phyloP scores from a whole-genome alignment of 2,888 invertebrate species.

The Nesidiocoris tenuis region DNA sequence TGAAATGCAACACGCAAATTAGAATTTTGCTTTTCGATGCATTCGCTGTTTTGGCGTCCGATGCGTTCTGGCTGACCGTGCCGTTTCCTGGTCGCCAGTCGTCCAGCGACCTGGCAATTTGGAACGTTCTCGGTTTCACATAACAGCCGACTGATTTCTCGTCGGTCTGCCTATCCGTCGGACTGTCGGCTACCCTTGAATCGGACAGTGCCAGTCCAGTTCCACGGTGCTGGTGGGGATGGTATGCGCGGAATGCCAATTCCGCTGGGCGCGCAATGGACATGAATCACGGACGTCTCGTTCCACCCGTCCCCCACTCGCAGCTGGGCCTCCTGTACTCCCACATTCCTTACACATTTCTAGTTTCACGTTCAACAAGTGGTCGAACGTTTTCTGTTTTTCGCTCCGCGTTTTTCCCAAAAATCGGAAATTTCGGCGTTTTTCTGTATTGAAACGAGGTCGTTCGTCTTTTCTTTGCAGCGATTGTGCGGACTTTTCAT shows the following conservation, averaged over 20 bases:
- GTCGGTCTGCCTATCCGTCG: background rate
- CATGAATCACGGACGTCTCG: slow-evolving; percentile 42
- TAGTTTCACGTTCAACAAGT: slow-evolving; percentile 37
- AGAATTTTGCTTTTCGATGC: too few relatives aligned
- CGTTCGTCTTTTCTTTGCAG: background rate
- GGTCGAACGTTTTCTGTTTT: slow-evolving; percentile 17
- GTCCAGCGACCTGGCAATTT: too few relatives aligned
- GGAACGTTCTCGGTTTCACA: too few relatives aligned
- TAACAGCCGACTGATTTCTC: background rate
- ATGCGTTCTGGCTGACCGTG: too few relatives aligned
- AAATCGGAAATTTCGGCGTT: background rate
- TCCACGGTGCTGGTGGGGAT: slow-evolving; percentile 19
- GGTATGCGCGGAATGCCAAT: slow-evolving; percentile 38
- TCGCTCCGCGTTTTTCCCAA: slow-evolving; percentile 5
- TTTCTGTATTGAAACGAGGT: background rate
- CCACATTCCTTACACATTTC: slow-evolving; percentile 32
- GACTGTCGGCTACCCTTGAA: background rate
- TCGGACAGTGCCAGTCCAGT: background rate
- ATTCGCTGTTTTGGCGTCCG: too few relatives aligned
- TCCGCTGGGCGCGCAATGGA: slow-evolving; percentile 36
- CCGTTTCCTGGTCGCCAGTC: too few relatives aligned
- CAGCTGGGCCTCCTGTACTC: background rate
- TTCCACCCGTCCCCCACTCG: slow-evolving; percentile 8
- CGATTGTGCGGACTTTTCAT: background rate
- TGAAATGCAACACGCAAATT: too few relatives aligned